Evolutionary conservation across 1,140 invertebrate genomes (phyloP), one percentile per base, ranked within the genome.

Genomic region (Lutraria rhynchaena): DNA sequence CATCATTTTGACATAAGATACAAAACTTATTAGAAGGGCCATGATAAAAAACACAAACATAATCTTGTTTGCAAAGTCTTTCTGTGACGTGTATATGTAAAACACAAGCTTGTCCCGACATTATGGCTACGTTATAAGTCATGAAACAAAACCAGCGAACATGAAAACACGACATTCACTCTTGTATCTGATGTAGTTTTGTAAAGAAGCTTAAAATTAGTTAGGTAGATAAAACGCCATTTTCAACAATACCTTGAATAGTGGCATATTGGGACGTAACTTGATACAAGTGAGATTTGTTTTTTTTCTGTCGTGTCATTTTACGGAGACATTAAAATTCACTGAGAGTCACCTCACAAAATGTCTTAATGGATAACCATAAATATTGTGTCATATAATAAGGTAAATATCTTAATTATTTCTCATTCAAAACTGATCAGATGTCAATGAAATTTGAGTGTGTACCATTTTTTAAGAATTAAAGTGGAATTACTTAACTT

Each of bases 1-100:
- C 41, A 67, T 67, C 63, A 67, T 46, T 29, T 46, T 67, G 63
- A 67, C 63, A 49, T 67, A 31, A 31, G 63, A 67, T 67, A 67
- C 27, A 67, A 67, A 67, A 67, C 41, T 67, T 46, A 31, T 29
- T 49, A 67, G 41, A 41, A 67, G 4, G 22, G 27, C 33, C 27
- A 67, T 22, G 41, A 67, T 67, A 67, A 67, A 67, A 67, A 46
- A 67, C 63, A 24, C 37, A 27, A 35, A 46, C 49, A 67, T 41
- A 46, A 67, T 67, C 63, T 51, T 67, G 63, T 67, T 67, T 67
- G 41, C 31, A 67, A 67, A 67, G 41, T 46, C 41, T 27, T 46
- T 29, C 37, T 17, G 24, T 67, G 63, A 67, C 63, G 63, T 67
- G 44, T 67, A 67, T 49, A 46, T 67, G 63, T 67, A 67, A 67